Conservation (phyloP, 2,797 vertebrate genomes). For the Coendou prehensilis region DNA sequence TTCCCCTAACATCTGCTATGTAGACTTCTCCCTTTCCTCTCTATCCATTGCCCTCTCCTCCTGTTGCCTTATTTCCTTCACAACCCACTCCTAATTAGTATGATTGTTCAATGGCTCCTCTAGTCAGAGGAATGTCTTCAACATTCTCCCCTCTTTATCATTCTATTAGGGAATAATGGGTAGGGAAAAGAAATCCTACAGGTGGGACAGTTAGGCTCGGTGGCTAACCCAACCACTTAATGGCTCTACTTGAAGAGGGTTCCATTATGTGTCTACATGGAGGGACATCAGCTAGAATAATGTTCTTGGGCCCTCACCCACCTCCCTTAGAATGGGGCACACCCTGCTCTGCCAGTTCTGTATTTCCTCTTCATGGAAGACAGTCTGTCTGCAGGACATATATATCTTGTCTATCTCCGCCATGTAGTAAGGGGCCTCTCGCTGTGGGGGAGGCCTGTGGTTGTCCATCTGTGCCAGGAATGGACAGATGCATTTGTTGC, state of each 20-base stretch:
- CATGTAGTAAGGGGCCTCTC: slow-evolving; percentile 7
- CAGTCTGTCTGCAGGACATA: slow-evolving; percentile 29
- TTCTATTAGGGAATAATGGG: background rate
- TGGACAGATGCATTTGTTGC: slow-evolving; percentile 33
- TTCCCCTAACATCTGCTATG: background rate
- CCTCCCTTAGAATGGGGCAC: background rate
- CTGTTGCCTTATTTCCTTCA: background rate
- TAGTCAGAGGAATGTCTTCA: background rate
- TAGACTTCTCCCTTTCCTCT: background rate
- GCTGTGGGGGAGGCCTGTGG: background rate
- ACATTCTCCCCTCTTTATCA: background rate
- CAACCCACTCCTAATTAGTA: background rate
- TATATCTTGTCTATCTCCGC: slow-evolving; percentile 23
- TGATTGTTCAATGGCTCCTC: background rate
- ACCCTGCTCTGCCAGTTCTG: background rate
- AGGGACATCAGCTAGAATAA: background rate
- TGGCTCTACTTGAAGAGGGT: background rate
- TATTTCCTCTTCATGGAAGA: background rate
- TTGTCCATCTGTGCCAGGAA: slow-evolving; percentile 55
- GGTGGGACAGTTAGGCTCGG: background rate
- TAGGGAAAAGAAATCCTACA: background rate
- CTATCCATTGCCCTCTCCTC: background rate
- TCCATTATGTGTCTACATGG: background rate
- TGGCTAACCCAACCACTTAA: background rate
- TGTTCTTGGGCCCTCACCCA: background rate